These are phyloP conservation scores for Anguilla japonica DNA, from an alignment of 2,113 vertebrate genomes.

Conservation along the genomic window DNA sequence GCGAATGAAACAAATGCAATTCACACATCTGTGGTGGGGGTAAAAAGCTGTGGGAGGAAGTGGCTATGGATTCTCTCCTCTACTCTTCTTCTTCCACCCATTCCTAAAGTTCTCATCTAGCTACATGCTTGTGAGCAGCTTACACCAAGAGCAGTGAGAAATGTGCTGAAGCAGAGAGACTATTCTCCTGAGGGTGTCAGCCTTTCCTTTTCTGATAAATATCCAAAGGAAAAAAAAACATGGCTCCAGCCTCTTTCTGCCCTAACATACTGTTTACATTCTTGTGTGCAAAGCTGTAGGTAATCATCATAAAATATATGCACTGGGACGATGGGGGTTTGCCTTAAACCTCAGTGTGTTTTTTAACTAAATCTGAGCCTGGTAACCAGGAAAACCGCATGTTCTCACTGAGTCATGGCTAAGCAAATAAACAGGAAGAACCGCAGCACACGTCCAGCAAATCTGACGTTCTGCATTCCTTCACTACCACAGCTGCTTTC, in stretches of 20 bases:
- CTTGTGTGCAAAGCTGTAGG: background rate
- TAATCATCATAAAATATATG: background rate
- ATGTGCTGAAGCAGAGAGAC: background rate
- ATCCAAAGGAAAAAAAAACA: background rate
- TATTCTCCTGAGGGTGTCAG: background rate
- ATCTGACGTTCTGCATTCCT: constrained; percentile 61
- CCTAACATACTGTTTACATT: background rate
- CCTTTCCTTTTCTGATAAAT: background rate
- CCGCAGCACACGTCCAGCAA: constrained; percentile 41
- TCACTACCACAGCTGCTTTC: constrained; percentile 36
- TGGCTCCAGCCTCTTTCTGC: background rate
- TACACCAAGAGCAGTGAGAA: background rate
- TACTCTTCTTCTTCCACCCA: background rate
- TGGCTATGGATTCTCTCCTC: background rate
- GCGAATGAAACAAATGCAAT: background rate
- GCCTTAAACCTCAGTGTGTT: background rate
- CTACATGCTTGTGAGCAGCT: background rate
- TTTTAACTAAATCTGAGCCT: background rate
- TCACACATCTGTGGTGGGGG: background rate
- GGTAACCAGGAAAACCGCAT: constrained; percentile 27
- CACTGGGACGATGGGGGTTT: background rate
- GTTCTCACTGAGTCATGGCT: constrained; percentile 21
- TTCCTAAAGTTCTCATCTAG: background rate
- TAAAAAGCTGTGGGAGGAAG: background rate
- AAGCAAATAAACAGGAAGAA: constrained; percentile 10